Evolutionary conservation across 2,797 vertebrate species (phyloP).

Genomic region (Manis javanica): DNA sequence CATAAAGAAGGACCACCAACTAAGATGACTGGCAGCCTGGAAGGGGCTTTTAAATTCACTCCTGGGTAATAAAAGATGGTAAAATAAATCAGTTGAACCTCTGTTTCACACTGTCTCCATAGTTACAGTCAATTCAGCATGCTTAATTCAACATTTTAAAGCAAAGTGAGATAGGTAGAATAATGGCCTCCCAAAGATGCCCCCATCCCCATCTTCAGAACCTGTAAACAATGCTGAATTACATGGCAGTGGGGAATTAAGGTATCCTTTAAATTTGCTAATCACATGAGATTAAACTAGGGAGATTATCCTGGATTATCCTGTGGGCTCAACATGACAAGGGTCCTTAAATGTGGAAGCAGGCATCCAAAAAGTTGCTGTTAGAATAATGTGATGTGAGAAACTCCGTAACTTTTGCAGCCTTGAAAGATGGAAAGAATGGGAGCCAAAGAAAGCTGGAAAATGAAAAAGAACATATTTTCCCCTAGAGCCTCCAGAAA

Average conservation of each 20-base stretch:
- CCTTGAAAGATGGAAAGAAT: background rate
- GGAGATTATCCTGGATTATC: background rate
- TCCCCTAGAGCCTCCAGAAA: background rate
- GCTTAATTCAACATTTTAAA: background rate
- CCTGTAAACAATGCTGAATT: background rate
- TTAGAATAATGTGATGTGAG: background rate
- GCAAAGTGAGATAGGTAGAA: conserved; percentile 6
- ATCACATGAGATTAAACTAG: conserved; percentile 9
- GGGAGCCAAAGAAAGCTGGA: background rate
- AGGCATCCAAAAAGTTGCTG: background rate
- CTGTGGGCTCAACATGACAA: background rate
- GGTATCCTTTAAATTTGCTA: background rate
- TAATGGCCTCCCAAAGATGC: background rate
- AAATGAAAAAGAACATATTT: background rate
- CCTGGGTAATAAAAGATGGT: background rate
- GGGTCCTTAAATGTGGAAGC: background rate
- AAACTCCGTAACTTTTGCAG: background rate
- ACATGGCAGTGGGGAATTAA: background rate
- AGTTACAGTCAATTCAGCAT: background rate
- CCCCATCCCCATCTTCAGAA: background rate
- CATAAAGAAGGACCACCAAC: background rate
- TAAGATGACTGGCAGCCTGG: background rate
- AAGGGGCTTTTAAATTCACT: background rate
- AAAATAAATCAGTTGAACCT: background rate
- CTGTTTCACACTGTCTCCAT: background rate